Percentiles rank a stretch among this genome's conserved stretches.
Conservation (phyloP, 2,113 vertebrate genomes). For the Caloenas nicobarica region DNA sequence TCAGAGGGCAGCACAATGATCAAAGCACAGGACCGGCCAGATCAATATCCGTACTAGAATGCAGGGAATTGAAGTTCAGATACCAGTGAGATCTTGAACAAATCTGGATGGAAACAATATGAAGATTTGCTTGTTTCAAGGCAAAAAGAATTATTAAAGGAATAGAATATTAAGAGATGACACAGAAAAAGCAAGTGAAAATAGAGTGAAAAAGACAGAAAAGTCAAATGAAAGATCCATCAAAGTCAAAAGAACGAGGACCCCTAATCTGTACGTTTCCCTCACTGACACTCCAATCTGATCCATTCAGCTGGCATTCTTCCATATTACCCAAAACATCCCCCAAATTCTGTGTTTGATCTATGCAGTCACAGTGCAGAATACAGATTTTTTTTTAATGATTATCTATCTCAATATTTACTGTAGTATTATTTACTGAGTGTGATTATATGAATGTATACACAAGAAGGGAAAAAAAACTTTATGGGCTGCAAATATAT, state of each 20-base stretch:
- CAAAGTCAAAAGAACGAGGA: not conserved
- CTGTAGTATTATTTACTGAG: not conserved
- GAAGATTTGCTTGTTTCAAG: not conserved
- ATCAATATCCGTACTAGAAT: not conserved
- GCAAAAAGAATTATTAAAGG: not conserved
- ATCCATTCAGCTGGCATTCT: not conserved
- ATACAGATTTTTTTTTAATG: not conserved
- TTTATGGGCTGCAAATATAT: not conserved
- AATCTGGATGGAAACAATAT: not conserved
- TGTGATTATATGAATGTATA: not conserved
- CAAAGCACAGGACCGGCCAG: not conserved
- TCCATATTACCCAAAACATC: not conserved
- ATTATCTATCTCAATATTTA: not conserved
- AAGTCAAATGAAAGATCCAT: not conserved
- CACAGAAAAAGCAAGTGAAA: not conserved
- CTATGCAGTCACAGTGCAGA: not conserved
- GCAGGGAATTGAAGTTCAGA: not conserved
- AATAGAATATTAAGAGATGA: not conserved
- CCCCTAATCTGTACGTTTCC: not conserved
- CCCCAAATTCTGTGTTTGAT: not conserved
- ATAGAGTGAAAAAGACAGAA: not conserved
- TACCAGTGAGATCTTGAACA: not conserved
- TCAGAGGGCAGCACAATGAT: not conserved
- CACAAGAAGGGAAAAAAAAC: not conserved
- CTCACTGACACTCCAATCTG: not conserved